Base-by-base conservation (phyloP, 1,140 invertebrate species). In the Danaus melanippus region DNA sequence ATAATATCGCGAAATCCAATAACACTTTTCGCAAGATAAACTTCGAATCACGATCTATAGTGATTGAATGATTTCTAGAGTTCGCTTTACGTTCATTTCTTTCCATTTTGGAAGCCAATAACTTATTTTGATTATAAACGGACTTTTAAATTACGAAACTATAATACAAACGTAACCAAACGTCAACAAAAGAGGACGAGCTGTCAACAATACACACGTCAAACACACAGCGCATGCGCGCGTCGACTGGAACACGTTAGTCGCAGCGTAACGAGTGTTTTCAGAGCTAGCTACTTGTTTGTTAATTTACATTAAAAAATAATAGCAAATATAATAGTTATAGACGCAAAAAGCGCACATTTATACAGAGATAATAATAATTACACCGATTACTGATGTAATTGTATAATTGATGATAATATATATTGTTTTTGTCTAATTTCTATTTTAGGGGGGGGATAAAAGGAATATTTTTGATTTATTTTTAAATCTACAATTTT, bases 1-100 rank as follows among this genome's bases (percentile, higher is more conserved):
- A 82, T 45, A 85, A 60, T 56, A 85, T 76, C 44, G 59, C 52
- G 58, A 82, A 76, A 80, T 85, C 82, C 74, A 82, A 66, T 40
- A 74, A 46, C 52, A 85, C 66, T 80, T 85, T 85, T 76, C 79
- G 68, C 68, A 85, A 69, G 60, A 85, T 63, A 65, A 74, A 71
- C 60, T 70, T 74, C 39, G 82, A 79, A 60, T 85, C 76, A 65
- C 80, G 71, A 54, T 84, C 79, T 52, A 79, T 71, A 12, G 73
- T 79, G 46, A 81, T 72, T 15, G 74, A 73, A 70, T 79, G 69
- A 32, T 58, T 74, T 55, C 75, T 74, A 45, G 74, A 76, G 58
- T 75, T 80, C 11, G 66, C 53, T 69, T 77, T 79, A 46, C 76
- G 70, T 55, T 79, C 73, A 56, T 77, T 83, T 70, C 73, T 72